phyloP scores from a whole-genome alignment of 2,797 vertebrate species.

The Leucoraja ocellata region DNA sequence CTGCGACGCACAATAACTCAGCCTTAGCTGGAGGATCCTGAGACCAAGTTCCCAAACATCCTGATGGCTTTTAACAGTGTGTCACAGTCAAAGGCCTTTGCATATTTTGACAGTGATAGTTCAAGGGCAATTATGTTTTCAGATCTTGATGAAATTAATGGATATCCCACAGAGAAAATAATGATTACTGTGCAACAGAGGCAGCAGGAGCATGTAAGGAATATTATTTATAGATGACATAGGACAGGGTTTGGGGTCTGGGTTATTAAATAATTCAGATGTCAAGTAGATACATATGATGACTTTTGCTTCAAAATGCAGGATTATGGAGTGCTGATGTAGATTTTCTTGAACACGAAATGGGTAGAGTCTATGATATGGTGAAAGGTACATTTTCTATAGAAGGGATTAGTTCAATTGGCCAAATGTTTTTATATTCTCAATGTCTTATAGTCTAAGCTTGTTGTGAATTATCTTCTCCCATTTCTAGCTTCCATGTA shows the following conservation, averaged over 20 bases:
- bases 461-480: neutral
- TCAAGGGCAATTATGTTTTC: neutral
- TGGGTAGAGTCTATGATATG: neutral
- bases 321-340: neutral
- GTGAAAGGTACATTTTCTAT: neutral
- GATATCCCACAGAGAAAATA: neutral
- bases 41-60: no score
- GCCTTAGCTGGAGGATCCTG: no score
- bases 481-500: neutral
- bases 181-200: neutral
- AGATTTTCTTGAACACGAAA: neutral
- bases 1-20: no score
- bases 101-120: no score
- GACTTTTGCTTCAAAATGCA: neutral
- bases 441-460: neutral
- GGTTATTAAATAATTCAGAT: neutral
- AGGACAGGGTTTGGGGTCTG: neutral
- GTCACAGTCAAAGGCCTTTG: no score
- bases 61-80: no score
- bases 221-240: neutral
- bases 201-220: neutral
- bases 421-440: neutral
- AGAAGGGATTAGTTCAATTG: neutral
- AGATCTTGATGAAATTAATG: neutral
- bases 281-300: neutral